Base-by-base conservation (phyloP, 2,113 vertebrate species). In the human (Homo sapiens) region DNA sequence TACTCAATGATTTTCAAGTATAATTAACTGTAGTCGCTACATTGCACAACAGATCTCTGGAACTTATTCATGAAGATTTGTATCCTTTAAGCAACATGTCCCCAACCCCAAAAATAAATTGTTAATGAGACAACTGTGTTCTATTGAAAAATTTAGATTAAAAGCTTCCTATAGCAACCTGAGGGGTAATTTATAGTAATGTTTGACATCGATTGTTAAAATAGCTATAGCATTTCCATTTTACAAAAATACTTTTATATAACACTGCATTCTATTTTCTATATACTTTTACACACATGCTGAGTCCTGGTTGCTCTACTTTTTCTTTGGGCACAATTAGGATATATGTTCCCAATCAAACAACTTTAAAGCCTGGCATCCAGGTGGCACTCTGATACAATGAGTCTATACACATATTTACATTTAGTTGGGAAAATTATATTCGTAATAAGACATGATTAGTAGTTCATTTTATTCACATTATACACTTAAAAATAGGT, bases 391-490 rank as follows among this genome's bases (percentile, higher is more conserved):
- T n/a, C 45, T 45, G 16, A 78, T 48, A 91, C 10, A 57, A 10
- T 94, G 12, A 86, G 93, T 82, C 78, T 88, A 45, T 13, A 84
- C 3, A 14, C 61, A 88, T 73, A 95, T 75, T 68, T 88, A 50
- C n/a, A 94, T 61, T 95, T 68, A 93, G 61, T 40, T 85, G 35
- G 38, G 64, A 95, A 96, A 97, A 92, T 38, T 81, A 13, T n/a
- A 84, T 89, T 82, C 57, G 8, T 80, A n/a, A 89, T 94, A 89
- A 96, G 57, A 93, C 20, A 97, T 45, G 18, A 95, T 82, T 43
- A 70, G 25, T 91, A 94, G 70, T 52, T 85, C 43, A 76, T 30
- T 68, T 76, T 94, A 73, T 66, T 87, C 32, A 94, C 79, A 32
- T 91, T 70, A 96, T 8, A 89, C 16, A 73, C 57, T 88, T 89